Percentiles rank a stretch among this genome's conserved stretches.
These are phyloP conservation scores for Aegithalos caudatus DNA, from an alignment of 2,113 vertebrate genomes.

Conservation along the genomic window DNA sequence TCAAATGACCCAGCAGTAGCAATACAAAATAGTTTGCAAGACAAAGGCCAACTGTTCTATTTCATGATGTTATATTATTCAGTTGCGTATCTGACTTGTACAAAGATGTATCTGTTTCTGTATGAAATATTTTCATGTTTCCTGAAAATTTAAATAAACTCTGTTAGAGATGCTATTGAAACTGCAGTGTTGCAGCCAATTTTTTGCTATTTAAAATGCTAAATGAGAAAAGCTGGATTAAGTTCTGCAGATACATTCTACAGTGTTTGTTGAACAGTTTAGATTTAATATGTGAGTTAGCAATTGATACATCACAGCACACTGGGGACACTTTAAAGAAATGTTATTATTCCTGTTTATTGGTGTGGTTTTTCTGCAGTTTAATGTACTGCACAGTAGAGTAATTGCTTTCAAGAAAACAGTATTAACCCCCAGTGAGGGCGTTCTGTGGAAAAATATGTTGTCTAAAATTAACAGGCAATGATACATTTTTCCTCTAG, in stretches of 20 bases:
- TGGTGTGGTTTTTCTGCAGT: not conserved
- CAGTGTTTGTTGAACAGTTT: slow-evolving; percentile 12
- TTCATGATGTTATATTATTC: not conserved
- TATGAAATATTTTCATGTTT: not conserved
- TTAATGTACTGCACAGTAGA: not conserved
- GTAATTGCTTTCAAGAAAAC: slow-evolving; percentile 51
- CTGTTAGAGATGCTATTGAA: not conserved
- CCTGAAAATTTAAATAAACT: not conserved
- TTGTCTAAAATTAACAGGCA: slow-evolving; percentile 29
- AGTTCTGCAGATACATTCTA: not conserved
- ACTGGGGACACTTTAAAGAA: slow-evolving; percentile 30
- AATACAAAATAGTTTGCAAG: not conserved
- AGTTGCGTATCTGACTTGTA: not conserved
- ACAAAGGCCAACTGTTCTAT: not conserved
- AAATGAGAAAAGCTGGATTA: slow-evolving; percentile 11
- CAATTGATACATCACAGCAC: slow-evolving; percentile 24
- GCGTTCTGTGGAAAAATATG: slow-evolving; percentile 20
- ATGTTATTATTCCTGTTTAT: slow-evolving; percentile 60
- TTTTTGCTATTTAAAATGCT: not conserved
- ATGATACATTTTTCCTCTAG: slow-evolving; percentile 20
- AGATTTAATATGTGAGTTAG: slow-evolving; percentile 32
- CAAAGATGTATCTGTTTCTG: no score
- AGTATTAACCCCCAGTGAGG: not conserved
- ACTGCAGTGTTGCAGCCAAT: not conserved
- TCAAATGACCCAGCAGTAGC: not conserved